These are phyloP conservation scores for Scytalopus superciliaris DNA, from an alignment of 2,113 vertebrate genomes.

Conservation along the genomic window DNA sequence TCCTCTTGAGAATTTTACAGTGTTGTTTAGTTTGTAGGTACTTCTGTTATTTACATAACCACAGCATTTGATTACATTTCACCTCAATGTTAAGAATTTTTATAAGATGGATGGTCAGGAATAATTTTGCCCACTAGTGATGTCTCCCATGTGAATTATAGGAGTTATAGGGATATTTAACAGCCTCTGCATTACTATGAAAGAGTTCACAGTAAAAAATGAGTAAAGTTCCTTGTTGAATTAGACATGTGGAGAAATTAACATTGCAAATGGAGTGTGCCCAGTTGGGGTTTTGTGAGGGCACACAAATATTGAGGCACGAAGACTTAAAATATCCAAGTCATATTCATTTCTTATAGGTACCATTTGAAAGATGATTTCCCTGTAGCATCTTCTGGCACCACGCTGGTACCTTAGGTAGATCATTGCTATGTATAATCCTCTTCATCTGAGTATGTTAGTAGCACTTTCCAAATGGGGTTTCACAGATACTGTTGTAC, in stretches of 20 bases:
- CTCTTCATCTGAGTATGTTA: neutral
- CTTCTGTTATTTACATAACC: neutral
- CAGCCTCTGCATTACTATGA: neutral
- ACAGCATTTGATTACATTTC: neutral
- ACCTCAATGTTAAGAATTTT: neutral
- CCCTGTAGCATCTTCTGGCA: neutral
- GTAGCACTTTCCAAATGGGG: neutral
- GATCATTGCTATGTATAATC: neutral
- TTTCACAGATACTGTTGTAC: neutral
- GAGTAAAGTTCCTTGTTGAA: neutral
- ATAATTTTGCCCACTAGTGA: neutral
- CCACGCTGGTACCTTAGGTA: neutral
- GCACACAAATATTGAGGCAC: neutral
- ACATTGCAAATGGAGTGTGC: neutral
- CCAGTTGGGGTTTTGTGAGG: neutral
- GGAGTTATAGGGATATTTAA: neutral
- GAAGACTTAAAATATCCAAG: neutral
- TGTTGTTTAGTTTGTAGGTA: neutral
- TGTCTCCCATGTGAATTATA: neutral
- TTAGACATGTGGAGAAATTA: neutral
- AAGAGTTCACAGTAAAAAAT: neutral
- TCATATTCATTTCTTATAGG: neutral
- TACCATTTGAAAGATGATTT: neutral
- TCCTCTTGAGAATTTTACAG: neutral
- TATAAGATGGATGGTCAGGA: neutral